phyloP scores from a whole-genome alignment of 2,888 invertebrate species.

The Polyommatus icarus region DNA sequence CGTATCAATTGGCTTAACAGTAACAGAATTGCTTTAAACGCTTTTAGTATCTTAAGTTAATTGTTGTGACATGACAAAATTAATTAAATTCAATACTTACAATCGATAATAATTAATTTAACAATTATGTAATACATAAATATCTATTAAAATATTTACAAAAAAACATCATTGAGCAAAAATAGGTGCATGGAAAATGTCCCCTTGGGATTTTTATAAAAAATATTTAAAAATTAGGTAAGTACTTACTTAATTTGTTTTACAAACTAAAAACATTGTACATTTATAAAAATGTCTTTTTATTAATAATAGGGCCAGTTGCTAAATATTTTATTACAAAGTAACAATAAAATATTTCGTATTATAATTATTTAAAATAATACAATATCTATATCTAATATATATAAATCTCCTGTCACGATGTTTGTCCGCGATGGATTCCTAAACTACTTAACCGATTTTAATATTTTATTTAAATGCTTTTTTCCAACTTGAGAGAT shows the following conservation, averaged over 20 bases:
- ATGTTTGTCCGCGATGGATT: no score
- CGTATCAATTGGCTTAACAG: no score
- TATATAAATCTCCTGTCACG: no score
- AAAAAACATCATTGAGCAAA: constrained; percentile 38
- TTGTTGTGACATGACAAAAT: not conserved
- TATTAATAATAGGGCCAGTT: not conserved
- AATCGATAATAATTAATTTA: not conserved
- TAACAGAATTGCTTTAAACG: no score
- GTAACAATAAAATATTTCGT: not conserved
- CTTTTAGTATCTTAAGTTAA: no score
- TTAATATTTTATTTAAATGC: no score
- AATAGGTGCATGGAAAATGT: constrained; percentile 36
- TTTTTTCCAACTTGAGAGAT: no score
- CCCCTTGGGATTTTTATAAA: not conserved
- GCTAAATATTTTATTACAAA: not conserved
- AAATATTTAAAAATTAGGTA: not conserved
- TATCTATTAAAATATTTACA: constrained; percentile 13
- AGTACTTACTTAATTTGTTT: not conserved
- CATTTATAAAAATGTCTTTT: not conserved
- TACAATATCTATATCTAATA: no score
- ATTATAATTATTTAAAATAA: not conserved
- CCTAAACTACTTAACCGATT: no score
- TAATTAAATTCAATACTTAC: not conserved
- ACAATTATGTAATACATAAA: not conserved
- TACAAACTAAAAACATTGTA: not conserved